phyloP scores from a whole-genome alignment of 37 sponge, comb jelly and placozoan species.

The Aphrocallistes beatrix region DNA sequence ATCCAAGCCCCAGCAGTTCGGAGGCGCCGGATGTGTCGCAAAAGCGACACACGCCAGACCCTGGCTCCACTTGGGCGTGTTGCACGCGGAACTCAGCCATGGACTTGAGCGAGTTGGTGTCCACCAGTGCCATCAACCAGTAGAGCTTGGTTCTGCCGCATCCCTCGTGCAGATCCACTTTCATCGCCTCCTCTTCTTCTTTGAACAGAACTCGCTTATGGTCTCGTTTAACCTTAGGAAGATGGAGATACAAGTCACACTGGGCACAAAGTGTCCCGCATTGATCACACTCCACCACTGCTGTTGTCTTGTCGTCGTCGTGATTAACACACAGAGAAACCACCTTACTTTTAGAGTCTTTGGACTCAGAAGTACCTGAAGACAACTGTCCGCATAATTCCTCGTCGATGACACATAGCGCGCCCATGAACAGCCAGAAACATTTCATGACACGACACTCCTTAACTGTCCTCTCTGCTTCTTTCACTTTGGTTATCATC shows the following conservation, averaged over 20 bases:
- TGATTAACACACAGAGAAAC: constrained; percentile 85
- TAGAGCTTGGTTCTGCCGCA: constrained; percentile 95
- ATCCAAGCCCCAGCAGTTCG: constrained; percentile 64
- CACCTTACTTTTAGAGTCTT: not conserved
- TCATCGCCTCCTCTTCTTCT: constrained; percentile 92
- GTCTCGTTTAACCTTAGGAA: constrained; percentile 42
- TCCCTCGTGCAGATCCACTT: constrained; percentile 85
- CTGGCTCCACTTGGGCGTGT: constrained; percentile 29
- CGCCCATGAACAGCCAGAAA: constrained; percentile 83
- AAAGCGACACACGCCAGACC: constrained; percentile 72
- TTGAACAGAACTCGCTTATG: constrained; percentile 91
- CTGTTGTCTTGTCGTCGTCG: constrained; percentile 85
- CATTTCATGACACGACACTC: constrained; percentile 18
- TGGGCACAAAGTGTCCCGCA: constrained; percentile 95
- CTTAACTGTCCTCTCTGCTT: constrained; percentile 27
- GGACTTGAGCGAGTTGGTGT: constrained; percentile 78
- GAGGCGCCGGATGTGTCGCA: constrained; percentile 68
- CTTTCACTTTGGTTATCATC: constrained; percentile 62
- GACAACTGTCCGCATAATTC: constrained; percentile 76
- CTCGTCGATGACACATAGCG: constrained; percentile 86
- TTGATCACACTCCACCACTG: constrained; percentile 73
- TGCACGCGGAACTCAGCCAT: constrained; percentile 81
- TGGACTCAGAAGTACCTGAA: constrained; percentile 57
- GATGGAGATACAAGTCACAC: constrained; percentile 87
- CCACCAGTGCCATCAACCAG: constrained; percentile 92